A percentile compares a stretch with the other conserved stretches of the same genome.
These are phyloP conservation scores for Catostomus latipinnis DNA, from an alignment of 2,797 vertebrate species.

Conservation along the genomic window DNA sequence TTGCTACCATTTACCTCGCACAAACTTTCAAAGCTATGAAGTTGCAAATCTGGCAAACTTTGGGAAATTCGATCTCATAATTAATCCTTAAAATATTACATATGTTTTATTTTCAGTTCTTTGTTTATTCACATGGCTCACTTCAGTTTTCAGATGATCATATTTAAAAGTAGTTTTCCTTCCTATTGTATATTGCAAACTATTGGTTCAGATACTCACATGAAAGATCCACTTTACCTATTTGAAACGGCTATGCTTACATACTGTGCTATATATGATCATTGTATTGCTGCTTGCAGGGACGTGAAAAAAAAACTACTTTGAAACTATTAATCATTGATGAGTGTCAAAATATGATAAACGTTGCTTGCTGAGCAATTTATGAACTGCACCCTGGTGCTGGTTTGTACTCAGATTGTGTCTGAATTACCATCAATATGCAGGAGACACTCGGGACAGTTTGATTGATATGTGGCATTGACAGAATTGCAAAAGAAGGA, in stretches of 20 bases:
- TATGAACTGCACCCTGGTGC: constrained; percentile 20
- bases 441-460: background rate
- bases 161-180: too few species aligned
- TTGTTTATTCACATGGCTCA: too few species aligned
- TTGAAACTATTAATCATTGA: constrained; percentile 15
- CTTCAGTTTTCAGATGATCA: too few species aligned
- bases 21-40: too few species aligned
- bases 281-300: background rate
- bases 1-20: too few species aligned
- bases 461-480: background rate
- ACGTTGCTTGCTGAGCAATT: constrained; percentile 2
- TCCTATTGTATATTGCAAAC: too few species aligned
- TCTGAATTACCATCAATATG: constrained; percentile 4
- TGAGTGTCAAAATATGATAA: constrained; percentile 19
- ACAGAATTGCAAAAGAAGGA: background rate
- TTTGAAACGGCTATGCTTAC: background rate
- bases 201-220: background rate
- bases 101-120: too few species aligned
- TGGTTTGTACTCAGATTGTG: constrained; percentile 3
- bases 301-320: background rate
- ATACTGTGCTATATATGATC: background rate
- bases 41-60: too few species aligned
- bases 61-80: too few species aligned
- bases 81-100: too few species aligned
- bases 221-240: constrained; percentile 4